These are phyloP conservation scores for Nesoenas mayeri DNA, from an alignment of 2,113 vertebrate genomes.

Conservation along the genomic window DNA sequence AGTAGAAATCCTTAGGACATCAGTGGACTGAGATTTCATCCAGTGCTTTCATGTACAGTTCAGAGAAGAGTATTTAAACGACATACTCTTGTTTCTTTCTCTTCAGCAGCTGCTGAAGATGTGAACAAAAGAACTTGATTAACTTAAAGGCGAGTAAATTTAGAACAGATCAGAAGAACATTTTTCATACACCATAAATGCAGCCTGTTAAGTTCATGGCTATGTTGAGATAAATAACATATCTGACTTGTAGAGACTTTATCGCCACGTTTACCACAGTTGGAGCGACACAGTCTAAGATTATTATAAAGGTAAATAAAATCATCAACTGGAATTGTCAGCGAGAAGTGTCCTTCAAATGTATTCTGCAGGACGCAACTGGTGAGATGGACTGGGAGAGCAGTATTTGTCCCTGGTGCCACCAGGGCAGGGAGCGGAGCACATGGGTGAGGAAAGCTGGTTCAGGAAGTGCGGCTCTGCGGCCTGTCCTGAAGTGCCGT, in stretches of 20 bases:
- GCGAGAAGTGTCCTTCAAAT: background rate
- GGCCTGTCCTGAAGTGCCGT: background rate
- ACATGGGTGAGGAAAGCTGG: background rate
- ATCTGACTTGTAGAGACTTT: background rate
- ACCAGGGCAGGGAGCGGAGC: background rate
- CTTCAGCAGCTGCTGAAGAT: constrained; percentile 47
- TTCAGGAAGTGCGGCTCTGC: background rate
- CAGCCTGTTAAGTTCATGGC: background rate
- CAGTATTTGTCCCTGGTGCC: background rate
- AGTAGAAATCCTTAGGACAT: background rate
- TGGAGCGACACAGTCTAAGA: background rate
- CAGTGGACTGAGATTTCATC: background rate
- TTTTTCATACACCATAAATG: background rate
- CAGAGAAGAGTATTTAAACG: background rate
- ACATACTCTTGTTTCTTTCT: background rate
- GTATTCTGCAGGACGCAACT: background rate
- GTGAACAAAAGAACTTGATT: constrained; percentile 60
- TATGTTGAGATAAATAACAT: constrained; percentile 2
- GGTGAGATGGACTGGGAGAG: background rate
- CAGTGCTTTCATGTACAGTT: background rate
- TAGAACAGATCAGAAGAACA: constrained; percentile 27
- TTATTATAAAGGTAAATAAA: background rate
- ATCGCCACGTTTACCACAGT: background rate
- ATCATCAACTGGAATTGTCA: background rate
- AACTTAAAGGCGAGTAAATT: constrained; percentile 44